These are phyloP conservation scores for Harpalus rubripes DNA, from an alignment of 2,888 invertebrate genomes.

Conservation along the genomic window DNA sequence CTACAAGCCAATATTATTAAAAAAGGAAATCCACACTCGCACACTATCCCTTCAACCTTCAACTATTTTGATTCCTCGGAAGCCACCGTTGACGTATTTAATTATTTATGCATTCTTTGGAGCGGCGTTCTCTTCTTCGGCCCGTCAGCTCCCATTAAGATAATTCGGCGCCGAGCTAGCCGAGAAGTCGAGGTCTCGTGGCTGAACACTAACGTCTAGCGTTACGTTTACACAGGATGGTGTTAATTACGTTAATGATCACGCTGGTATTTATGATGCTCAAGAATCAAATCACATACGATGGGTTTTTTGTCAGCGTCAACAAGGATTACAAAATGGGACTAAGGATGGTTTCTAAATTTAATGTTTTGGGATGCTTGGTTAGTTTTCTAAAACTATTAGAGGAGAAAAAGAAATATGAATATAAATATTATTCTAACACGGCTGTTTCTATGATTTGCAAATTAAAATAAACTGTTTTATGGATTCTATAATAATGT, in stretches of 20 bases:
- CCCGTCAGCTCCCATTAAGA: conserved; percentile 62
- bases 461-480: too few relatives aligned
- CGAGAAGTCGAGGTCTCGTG: neutral
- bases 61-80: conserved; percentile 22
- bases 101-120: neutral
- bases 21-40: too few relatives aligned
- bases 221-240: neutral
- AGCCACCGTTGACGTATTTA: neutral
- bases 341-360: too few relatives aligned
- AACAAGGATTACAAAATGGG: too few relatives aligned
- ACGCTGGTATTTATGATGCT: neutral
- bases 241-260: conserved; percentile 25
- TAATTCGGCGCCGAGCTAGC: conserved; percentile 45
- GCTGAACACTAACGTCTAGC: neutral
- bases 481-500: too few relatives aligned
- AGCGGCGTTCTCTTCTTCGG: neutral
- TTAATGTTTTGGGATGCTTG: too few relatives aligned
- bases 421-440: too few relatives aligned
- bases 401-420: too few relatives aligned
- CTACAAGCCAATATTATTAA: too few relatives aligned
- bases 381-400: too few relatives aligned
- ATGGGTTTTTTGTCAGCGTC: neutral
- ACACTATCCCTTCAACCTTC: neutral
- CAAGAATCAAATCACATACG: neutral
- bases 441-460: too few relatives aligned